These are phyloP conservation scores for Carcharodon carcharias DNA, from an alignment of 2,797 vertebrate species.

Conservation along the genomic window DNA sequence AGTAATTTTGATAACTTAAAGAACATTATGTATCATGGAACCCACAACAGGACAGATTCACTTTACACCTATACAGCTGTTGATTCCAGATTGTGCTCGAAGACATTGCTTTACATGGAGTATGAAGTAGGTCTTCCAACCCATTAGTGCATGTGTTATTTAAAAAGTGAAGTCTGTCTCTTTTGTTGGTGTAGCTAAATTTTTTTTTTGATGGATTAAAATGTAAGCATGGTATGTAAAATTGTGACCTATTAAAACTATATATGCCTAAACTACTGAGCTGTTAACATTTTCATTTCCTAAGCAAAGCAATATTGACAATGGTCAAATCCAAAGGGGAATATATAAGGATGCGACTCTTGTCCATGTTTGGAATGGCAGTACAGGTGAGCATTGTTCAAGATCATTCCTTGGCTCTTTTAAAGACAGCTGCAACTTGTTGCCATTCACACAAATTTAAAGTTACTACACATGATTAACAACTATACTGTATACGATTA, in stretches of 20 bases:
- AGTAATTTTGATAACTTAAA: slow-evolving; percentile 29
- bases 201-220: slow-evolving; percentile 11
- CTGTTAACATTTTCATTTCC: background rate
- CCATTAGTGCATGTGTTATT: slow-evolving; percentile 33
- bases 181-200: slow-evolving; percentile 15
- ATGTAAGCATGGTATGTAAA: slow-evolving; percentile 36
- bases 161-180: slow-evolving; percentile 29
- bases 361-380: background rate
- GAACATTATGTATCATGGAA: background rate
- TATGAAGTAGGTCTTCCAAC: slow-evolving; percentile 13
- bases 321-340: too few relatives aligned
- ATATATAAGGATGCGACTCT: background rate
- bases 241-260: slow-evolving; percentile 32
- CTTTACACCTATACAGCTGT: background rate
- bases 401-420: background rate
- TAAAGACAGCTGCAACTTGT: background rate
- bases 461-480: background rate
- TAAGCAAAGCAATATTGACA: background rate
- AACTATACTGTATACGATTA: background rate
- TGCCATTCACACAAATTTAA: background rate
- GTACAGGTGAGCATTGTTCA: background rate
- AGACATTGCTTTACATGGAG: background rate
- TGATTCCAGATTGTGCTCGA: slow-evolving; percentile 24
- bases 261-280: slow-evolving; percentile 10
- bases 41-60: slow-evolving; percentile 14